A percentile compares a stretch with the other conserved stretches of the same genome.
phyloP scores from a whole-genome alignment of 1,140 invertebrate species.

The Saccostrea glomerata region DNA sequence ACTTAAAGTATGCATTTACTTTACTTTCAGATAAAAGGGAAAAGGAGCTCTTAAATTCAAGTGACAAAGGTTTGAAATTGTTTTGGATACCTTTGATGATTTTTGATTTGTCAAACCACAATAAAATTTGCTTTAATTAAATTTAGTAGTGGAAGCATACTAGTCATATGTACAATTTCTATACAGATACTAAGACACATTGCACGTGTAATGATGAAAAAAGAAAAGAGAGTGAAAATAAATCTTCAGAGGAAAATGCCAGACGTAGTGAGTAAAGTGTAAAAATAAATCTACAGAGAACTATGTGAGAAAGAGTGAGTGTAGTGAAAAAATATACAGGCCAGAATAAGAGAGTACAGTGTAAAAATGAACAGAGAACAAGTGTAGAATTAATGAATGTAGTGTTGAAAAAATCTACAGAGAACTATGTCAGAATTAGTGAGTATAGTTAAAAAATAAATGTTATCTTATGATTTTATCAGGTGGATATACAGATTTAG shows the following conservation, averaged over 20 bases:
- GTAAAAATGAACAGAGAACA: too few species aligned
- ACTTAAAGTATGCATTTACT: neutral
- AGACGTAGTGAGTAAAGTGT: neutral
- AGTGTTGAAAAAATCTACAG: too few species aligned
- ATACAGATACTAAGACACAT: neutral
- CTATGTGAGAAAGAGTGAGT: too few species aligned
- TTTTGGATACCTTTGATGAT: neutral
- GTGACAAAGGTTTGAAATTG: conserved; percentile 13
- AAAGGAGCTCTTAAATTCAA: neutral
- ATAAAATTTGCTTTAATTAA: too few species aligned
- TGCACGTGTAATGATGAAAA: neutral
- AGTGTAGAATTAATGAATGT: too few species aligned
- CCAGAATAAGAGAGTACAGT: too few species aligned
- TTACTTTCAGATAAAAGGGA: conserved; percentile 15
- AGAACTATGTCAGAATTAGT: neutral
- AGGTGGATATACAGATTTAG: too few species aligned
- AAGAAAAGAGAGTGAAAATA: neutral
- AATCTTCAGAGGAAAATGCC: neutral
- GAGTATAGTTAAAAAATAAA: neutral
- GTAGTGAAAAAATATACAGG: too few species aligned
- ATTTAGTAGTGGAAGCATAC: too few species aligned
- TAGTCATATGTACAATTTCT: neutral
- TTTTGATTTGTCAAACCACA: too few species aligned
- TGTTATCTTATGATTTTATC: neutral
- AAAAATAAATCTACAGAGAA: too few species aligned